Conservation (phyloP, 2,113 vertebrate species). For the Saccopteryx bilineata region DNA sequence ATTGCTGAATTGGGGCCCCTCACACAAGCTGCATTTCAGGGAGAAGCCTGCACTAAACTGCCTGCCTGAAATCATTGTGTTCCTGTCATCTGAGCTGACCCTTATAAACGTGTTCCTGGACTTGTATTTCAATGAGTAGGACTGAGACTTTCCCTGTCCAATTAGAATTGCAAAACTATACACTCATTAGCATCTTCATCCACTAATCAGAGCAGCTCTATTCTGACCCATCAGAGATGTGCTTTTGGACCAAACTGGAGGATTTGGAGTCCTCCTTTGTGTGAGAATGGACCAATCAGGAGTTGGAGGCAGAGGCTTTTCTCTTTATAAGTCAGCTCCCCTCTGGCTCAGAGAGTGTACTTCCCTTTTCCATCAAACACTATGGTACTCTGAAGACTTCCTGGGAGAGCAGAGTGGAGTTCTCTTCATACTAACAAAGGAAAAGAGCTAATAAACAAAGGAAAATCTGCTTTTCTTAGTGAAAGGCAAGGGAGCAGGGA, state of each 20-base stretch:
- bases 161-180: not conserved
- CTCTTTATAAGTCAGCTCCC: not conserved
- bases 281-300: not conserved
- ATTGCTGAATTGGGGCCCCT: not conserved
- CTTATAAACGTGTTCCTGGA: not conserved
- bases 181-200: not conserved
- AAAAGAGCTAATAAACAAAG: too few relatives aligned
- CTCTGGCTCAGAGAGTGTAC: not conserved
- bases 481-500: too few relatives aligned
- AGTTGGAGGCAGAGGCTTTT: not conserved
- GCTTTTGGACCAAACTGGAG: not conserved
- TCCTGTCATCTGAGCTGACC: not conserved
- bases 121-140: not conserved
- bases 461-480: too few relatives aligned
- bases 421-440: not conserved
- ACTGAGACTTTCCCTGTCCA: not conserved
- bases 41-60: not conserved
- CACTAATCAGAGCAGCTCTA: not conserved
- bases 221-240: not conserved
- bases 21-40: not conserved
- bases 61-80: not conserved
- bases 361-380: not conserved
- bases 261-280: not conserved
- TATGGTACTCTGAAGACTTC: not conserved
- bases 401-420: not conserved